A percentile compares a stretch with the other conserved stretches of the same genome.
Evolutionary conservation across 2,888 invertebrate species (phyloP).

Genomic region (Pristionchus maxplancki): DNA sequence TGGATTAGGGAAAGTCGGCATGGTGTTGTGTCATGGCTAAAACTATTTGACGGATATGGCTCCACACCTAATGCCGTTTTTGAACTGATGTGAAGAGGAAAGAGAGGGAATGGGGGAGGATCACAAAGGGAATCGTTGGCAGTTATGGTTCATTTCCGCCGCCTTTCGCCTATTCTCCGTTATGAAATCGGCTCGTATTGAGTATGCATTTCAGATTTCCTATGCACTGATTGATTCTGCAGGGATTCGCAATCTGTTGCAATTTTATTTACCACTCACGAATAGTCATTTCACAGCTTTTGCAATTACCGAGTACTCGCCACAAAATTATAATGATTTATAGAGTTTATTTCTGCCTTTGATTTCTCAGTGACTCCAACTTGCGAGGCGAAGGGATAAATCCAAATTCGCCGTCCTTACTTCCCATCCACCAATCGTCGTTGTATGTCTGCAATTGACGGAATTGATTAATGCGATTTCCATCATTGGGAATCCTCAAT

Average conservation of each 20-base stretch:
- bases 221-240: not conserved
- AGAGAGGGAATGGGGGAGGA: not conserved
- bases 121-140: constrained; percentile 4
- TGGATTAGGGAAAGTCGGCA: too few species aligned
- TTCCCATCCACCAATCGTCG: not conserved
- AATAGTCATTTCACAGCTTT: too few species aligned
- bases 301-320: too few species aligned
- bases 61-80: too few species aligned
- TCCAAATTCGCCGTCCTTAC: not conserved
- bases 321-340: too few species aligned
- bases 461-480: too few species aligned
- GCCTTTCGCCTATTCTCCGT: not conserved
- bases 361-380: not conserved
- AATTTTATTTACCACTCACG: too few species aligned
- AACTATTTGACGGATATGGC: too few species aligned
- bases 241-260: too few species aligned
- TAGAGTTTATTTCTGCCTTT: not conserved
- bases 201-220: not conserved
- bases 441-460: not conserved
- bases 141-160: constrained; percentile 12
- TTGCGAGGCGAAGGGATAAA: not conserved
- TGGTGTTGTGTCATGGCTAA: too few species aligned
- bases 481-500: too few species aligned
- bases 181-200: not conserved
- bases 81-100: too few species aligned